Evolutionary conservation across 1,140 invertebrate species (phyloP), one percentile per base, ranked within the genome.

Genomic region (Cotesia typhae): DNA sequence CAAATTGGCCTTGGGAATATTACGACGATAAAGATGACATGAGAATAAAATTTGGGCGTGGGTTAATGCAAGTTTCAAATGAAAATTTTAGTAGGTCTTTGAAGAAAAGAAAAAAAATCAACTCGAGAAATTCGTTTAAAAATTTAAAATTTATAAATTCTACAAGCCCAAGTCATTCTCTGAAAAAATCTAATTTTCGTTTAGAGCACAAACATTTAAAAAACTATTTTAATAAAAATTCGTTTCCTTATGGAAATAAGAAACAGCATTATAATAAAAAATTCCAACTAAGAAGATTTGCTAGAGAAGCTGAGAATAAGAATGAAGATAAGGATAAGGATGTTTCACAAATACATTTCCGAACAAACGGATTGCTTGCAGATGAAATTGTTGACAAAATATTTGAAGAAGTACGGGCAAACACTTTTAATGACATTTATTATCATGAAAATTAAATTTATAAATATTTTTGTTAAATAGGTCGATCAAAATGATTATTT

Each of bases 351-450:
- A 80, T 82, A 72, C 77, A 80, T 66, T 52, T 76, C 36, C 77
- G 77, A 52, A 57, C 79, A n/a, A 76, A 74, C 38, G 81, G 78
- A 2, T 77, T 79, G 17, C 69, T 82, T 4, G 77, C 79, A 9
- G 77, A 75, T 9, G 80, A 80, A 68, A 82, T 82, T 17, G 80
- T 82, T n/a, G 74, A 82, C n/a, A 76, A 75, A 47, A 81, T 82
- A 59, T 82, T 80, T 69, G 73, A 79, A 9, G 4, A 59, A 59
- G 57, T 59, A 59, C 9, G 17, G 57, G 7, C 9, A 20, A 17
- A 35, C 10, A 59, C 1, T 14, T 10, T 55, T 14, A 55, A 55
- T 28, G 4, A 59, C n/a, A 59, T 20, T 59, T 55, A 14, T 55
- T 55, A 55, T 14, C 12, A 12, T 55, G 5, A 6, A 14, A 20